A percentile compares a stretch with the other conserved stretches of the same genome.
phyloP scores from a whole-genome alignment of 2,888 invertebrate genomes.

The Hypomecis atomaria region DNA sequence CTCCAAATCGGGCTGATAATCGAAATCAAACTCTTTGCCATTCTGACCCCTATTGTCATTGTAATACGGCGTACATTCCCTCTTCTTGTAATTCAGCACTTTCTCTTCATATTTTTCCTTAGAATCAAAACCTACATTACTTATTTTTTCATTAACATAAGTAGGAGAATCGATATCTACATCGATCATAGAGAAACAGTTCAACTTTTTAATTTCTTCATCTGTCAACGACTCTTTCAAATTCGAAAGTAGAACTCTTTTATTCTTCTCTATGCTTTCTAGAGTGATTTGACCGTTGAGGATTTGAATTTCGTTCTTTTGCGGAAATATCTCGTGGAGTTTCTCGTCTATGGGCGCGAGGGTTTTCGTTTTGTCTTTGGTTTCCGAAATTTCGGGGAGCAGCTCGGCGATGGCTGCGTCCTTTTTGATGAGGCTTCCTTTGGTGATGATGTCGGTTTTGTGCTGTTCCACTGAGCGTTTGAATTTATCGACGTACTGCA shows the following conservation, averaged over 20 bases:
- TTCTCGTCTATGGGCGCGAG: slow-evolving; percentile 35
- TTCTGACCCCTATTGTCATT: slow-evolving; percentile 57
- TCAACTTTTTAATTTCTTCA: slow-evolving; percentile 63
- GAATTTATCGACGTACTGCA: slow-evolving; percentile 72
- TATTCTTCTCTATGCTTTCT: slow-evolving; percentile 72
- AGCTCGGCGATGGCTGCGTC: slow-evolving; percentile 57
- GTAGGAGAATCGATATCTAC: slow-evolving; percentile 67
- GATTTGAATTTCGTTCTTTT: slow-evolving; percentile 48
- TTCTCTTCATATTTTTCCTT: slow-evolving; percentile 63
- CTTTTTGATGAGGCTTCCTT: slow-evolving; percentile 59
- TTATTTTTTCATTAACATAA: slow-evolving; percentile 68
- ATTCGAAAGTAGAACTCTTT: slow-evolving; percentile 60
- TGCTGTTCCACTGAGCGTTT: slow-evolving; percentile 61
- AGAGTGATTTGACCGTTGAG: slow-evolving; percentile 63
- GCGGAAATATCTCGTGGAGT: slow-evolving; percentile 66
- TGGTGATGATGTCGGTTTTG: slow-evolving; percentile 60
- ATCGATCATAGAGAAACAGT: slow-evolving; percentile 80
- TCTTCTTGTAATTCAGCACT: slow-evolving; percentile 47
- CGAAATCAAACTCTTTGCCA: slow-evolving; percentile 89
- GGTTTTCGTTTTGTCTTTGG: slow-evolving; percentile 41
- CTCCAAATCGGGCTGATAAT: slow-evolving; percentile 91
- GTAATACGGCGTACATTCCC: slow-evolving; percentile 64
- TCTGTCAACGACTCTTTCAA: slow-evolving; percentile 54
- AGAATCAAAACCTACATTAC: slow-evolving; percentile 70
- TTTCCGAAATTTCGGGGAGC: slow-evolving; percentile 67